Evolutionary conservation across 2,888 invertebrate genomes (phyloP).

Genomic region (Hemistola chrysoprasaria): DNA sequence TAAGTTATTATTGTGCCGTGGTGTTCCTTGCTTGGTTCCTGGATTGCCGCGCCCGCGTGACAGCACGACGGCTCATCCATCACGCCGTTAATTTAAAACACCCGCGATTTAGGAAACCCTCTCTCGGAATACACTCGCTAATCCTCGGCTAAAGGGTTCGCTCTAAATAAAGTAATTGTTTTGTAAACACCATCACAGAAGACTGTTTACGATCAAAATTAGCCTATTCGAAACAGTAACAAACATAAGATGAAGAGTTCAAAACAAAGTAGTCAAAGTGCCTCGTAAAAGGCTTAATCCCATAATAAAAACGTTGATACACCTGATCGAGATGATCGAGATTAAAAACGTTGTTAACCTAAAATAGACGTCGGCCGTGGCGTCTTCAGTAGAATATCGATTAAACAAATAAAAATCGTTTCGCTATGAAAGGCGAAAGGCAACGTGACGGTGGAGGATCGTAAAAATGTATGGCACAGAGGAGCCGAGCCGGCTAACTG

Average conservation of each 20-base stretch:
- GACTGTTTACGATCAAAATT: conserved; percentile 54
- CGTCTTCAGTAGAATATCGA: conserved; percentile 76
- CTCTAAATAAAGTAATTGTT: conserved; percentile 62
- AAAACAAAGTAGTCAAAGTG: conserved; percentile 72
- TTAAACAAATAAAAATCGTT: conserved; percentile 80
- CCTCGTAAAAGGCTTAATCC: conserved; percentile 73
- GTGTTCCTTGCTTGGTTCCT: conserved; percentile 48
- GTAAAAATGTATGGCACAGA: conserved; percentile 80
- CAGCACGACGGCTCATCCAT: conserved; percentile 75
- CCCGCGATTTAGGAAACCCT: conserved; percentile 71
- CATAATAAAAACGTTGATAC: conserved; percentile 71
- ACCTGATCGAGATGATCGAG: conserved; percentile 71
- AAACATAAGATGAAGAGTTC: conserved; percentile 55
- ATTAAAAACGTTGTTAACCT: conserved; percentile 70
- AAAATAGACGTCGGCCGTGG: conserved; percentile 68
- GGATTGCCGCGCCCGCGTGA: conserved; percentile 60
- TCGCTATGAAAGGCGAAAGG: conserved; percentile 77
- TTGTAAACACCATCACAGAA: conserved; percentile 60
- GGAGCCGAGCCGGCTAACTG: conserved; percentile 76
- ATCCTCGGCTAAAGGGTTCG: conserved; percentile 60
- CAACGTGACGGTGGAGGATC: conserved; percentile 73
- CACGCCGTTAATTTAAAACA: conserved; percentile 79
- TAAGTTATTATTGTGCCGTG: conserved; percentile 76
- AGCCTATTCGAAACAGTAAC: conserved; percentile 55
- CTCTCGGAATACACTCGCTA: conserved; percentile 59